Evolutionary conservation across 2,888 invertebrate genomes (phyloP), one percentile per base, ranked within the genome.

Genomic region (Parthenolecanium corni): DNA sequence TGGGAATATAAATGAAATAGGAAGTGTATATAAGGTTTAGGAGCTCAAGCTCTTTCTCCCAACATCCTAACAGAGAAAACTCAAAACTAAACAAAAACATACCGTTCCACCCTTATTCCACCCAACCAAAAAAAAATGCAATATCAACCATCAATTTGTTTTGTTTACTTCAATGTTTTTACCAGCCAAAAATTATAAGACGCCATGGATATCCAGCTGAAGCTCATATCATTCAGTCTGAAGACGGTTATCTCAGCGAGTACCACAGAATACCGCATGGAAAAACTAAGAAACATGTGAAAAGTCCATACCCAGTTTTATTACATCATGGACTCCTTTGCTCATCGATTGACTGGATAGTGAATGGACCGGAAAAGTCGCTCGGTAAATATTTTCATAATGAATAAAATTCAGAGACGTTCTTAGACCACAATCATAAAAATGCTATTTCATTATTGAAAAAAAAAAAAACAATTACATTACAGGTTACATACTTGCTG

Each of bases 321-420:
- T 66, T 82, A 5, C 73, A 79, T 64, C 81, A 82, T 66, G 82
- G 88, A 0, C 71, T 87, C 0, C 68, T 82, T 3, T 82, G 82
- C 2, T 80, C 82, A 68, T 82, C 85, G 4, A 78, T 82, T 0
- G 82, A 83, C 70, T 88, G 83, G 77, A 74, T 87, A 5, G 77
- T 84, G 65, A 83, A 84, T 76, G 81, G 82, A 0, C 83, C 82
- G 0, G 76, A 78, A 62, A 79, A 80, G 68, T 82, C 83, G 68
- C 72, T 85, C 24, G 80, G 84, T 82, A 72, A 73, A 61, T 44
- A 0, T 42, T 9, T 49, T n/a, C n/a, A n/a, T n/a, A n/a, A n/a
- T n/a, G n/a, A n/a, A n/a, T n/a, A n/a, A n/a, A n/a, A n/a, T n/a
- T n/a, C n/a, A n/a, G n/a, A n/a, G n/a, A n/a, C n/a, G n/a, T n/a